Evolutionary conservation across 2,797 vertebrate genomes (phyloP).

Genomic region (Adrianichthys oophorus): DNA sequence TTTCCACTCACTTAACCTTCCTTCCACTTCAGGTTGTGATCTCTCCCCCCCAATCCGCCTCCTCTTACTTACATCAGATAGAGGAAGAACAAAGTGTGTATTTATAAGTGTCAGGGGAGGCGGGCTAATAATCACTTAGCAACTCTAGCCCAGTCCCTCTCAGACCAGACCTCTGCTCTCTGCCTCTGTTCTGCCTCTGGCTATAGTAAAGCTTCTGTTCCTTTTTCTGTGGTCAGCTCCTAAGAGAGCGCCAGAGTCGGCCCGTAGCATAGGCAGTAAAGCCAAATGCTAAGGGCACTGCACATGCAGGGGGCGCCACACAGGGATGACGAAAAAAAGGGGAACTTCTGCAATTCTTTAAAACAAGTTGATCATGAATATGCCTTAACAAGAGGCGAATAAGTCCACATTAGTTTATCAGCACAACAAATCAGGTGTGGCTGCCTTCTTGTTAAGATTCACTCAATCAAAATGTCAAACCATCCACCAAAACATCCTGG

Average conservation of each 20-base stretch:
- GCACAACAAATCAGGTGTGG: too few species aligned
- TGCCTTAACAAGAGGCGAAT: too few species aligned
- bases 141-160: constrained; percentile 49
- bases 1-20: constrained; percentile 64
- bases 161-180: constrained; percentile 56
- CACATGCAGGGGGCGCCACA: too few species aligned
- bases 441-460: too few species aligned
- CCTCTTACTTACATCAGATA: constrained; percentile 47
- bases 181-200: constrained; percentile 39
- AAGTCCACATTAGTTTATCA: too few species aligned
- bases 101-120: constrained; percentile 67
- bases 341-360: too few species aligned
- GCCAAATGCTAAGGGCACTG: too few species aligned
- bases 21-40: constrained; percentile 61
- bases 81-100: constrained; percentile 63
- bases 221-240: constrained; percentile 85
- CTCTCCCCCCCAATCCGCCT: constrained; percentile 31
- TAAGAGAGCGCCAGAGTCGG: constrained; percentile 25
- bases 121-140: constrained; percentile 74
- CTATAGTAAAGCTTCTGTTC: constrained; percentile 89
- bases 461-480: too few species aligned
- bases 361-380: too few species aligned
- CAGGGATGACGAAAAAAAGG: too few species aligned
- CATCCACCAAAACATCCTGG: too few species aligned
- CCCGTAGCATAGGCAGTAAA: too few species aligned